Evolutionary conservation across 2,113 vertebrate species (phyloP), one percentile per base, ranked within the genome.

Genomic region (Cichladusa arquata): DNA sequence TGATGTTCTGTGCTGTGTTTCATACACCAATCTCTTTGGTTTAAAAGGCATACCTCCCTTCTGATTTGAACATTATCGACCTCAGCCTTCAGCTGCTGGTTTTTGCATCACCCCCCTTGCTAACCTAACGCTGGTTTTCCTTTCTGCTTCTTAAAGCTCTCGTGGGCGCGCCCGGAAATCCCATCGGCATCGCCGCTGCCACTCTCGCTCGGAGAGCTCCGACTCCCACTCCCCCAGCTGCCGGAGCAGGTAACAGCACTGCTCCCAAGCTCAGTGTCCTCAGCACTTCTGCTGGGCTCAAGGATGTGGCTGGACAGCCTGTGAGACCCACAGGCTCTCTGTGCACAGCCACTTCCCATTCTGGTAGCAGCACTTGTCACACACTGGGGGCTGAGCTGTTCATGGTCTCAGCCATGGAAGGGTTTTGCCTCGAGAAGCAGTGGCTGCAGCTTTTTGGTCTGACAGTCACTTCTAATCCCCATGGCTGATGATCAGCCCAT

Each of bases 151-250:
- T 65, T 57, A 65, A 98, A 99, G 99, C 95, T 99, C 98, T 15
- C 98, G 97, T 97, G 98, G 98, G 93, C 98, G 96, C 51, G 31
- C 96, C 40, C 95, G 97, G 69, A 98, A 98, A 95, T 98, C 98
- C 29, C 98, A 97, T 54, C 98, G 97, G 73, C 98, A 96, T 58
- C 98, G 94, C 17, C 98, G 95, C 97, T 98, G 96, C 91, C 98
- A 97, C 97, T 98, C 98, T 14, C 95, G 97, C 92, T 98, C 98
- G 0, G 97, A 97, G 94, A 98, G 98, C 96, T 98, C 98, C 0
- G 98, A 97, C 92, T 98, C 98, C 47, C 98, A 94, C 20, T 98
- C 98, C 26, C 98, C 97, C 60, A 97, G 96, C 97, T 96, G 98
- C 86, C 97, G 98, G 88, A 98, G 98, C 98, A 99, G 99, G 99